phyloP scores from a whole-genome alignment of 2,888 invertebrate species.

The Acleris holmiana region DNA sequence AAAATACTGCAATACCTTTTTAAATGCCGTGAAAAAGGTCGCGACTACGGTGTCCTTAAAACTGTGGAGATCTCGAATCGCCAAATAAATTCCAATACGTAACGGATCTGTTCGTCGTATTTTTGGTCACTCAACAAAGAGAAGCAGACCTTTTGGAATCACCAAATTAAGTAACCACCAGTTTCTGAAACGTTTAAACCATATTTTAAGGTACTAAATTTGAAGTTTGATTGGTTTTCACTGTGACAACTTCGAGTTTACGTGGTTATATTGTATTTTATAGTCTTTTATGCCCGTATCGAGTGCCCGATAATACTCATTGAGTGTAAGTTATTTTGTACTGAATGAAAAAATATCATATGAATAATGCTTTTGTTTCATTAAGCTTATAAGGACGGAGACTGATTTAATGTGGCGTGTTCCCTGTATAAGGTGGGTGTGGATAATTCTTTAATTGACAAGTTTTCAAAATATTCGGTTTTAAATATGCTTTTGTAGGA shows the following conservation, averaged over 20 bases:
- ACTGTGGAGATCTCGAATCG: slow-evolving; percentile 50
- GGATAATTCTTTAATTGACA: slow-evolving; percentile 44
- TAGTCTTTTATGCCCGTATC: slow-evolving; percentile 69
- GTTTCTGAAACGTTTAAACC: neutral
- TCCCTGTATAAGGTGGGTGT: slow-evolving; percentile 34
- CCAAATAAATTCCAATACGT: slow-evolving; percentile 51
- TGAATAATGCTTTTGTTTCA: slow-evolving; percentile 77
- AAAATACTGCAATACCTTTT: slow-evolving; percentile 29
- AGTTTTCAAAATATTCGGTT: slow-evolving; percentile 39
- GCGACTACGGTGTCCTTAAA: slow-evolving; percentile 43
- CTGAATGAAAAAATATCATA: slow-evolving; percentile 63
- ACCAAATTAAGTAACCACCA: slow-evolving; percentile 2
- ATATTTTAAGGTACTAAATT: neutral
- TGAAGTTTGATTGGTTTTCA: neutral
- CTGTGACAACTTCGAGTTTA: slow-evolving; percentile 17
- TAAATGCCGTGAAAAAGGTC: slow-evolving; percentile 37
- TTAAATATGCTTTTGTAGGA: slow-evolving; percentile 16
- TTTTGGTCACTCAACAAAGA: slow-evolving; percentile 43
- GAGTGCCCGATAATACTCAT: slow-evolving; percentile 71
- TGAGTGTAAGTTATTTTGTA: slow-evolving; percentile 74
- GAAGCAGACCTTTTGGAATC: slow-evolving; percentile 33
- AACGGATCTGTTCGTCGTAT: slow-evolving; percentile 47
- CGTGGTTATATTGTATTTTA: slow-evolving; percentile 51
- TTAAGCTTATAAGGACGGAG: slow-evolving; percentile 69
- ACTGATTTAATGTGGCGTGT: slow-evolving; percentile 60